A percentile compares a stretch with the other conserved stretches of the same genome.
phyloP scores from a whole-genome alignment of 2,888 invertebrate species.

The Gryllus longicercus region DNA sequence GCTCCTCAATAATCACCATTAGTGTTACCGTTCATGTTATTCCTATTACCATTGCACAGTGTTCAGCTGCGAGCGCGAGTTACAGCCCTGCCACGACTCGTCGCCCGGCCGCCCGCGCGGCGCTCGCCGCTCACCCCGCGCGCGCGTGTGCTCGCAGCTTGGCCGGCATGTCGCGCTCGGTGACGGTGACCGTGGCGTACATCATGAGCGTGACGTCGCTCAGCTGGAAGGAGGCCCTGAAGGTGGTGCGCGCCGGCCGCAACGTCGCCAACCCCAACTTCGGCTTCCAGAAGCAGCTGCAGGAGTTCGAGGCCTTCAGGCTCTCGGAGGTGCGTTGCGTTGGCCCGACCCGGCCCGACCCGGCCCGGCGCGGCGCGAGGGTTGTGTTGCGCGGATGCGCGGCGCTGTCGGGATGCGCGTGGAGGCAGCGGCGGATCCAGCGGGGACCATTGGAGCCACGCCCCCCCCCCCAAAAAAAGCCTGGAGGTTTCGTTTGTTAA shows the following conservation, averaged over 20 bases:
- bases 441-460: no score
- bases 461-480: no score
- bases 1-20: no score
- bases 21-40: no score
- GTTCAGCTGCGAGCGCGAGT: no score
- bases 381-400: no score
- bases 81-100: neutral
- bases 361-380: no score
- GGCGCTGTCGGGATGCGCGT: no score
- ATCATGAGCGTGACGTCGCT: slow-evolving; percentile 90
- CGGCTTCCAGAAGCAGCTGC: slow-evolving; percentile 91
- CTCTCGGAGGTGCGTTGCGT: slow-evolving; percentile 63
- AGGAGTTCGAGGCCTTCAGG: slow-evolving; percentile 80
- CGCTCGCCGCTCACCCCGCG: slow-evolving; percentile 39
- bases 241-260: slow-evolving; percentile 87
- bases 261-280: slow-evolving; percentile 93
- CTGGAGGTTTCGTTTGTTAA: no score
- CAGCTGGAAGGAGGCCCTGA: slow-evolving; percentile 87
- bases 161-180: slow-evolving; percentile 95
- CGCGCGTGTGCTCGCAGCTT: slow-evolving; percentile 56
- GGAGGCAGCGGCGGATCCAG: no score
- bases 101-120: slow-evolving; percentile 25
- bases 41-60: no score
- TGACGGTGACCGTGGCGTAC: slow-evolving; percentile 93
- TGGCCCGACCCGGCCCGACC: no score